These are phyloP conservation scores for Chydorus sphaericus DNA, from an alignment of 2,888 invertebrate species.

Conservation along the genomic window DNA sequence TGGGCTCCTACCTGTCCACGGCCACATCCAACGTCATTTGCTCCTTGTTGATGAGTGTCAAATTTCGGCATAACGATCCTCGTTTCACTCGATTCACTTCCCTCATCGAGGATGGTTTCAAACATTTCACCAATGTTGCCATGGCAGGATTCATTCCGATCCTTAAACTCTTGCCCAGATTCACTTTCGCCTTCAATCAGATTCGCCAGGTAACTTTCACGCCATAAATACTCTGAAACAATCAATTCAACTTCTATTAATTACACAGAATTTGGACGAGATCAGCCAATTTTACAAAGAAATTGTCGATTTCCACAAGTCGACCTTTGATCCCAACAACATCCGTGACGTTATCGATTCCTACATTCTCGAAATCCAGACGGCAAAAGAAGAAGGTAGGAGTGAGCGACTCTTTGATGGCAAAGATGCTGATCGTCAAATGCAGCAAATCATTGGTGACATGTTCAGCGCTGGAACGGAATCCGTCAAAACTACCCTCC, in stretches of 20 bases:
- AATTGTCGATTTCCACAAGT: conserved; percentile 64
- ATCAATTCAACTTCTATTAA: not conserved
- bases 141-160: conserved; percentile 71
- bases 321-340: conserved; percentile 55
- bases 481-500: conserved; percentile 74
- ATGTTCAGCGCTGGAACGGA: conserved; percentile 87
- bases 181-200: conserved; percentile 37
- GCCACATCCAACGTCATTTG: conserved; percentile 83
- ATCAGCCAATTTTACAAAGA: conserved; percentile 73
- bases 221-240: too few species aligned
- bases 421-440: conserved; percentile 73
- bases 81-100: conserved; percentile 64
- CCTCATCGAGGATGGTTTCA: conserved; percentile 83
- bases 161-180: conserved; percentile 45
- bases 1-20: conserved; percentile 59
- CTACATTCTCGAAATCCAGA: conserved; percentile 69
- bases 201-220: conserved; percentile 35
- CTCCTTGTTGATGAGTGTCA: conserved; percentile 73
- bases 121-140: conserved; percentile 65
- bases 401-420: conserved; percentile 63
- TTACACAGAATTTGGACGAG: conserved; percentile 52
- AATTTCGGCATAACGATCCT: conserved; percentile 61
- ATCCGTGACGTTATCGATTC: conserved; percentile 72
- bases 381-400: conserved; percentile 60
- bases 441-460: conserved; percentile 81